phyloP scores from a whole-genome alignment of 2,888 invertebrate genomes.

The Dolichomitus sp. region DNA sequence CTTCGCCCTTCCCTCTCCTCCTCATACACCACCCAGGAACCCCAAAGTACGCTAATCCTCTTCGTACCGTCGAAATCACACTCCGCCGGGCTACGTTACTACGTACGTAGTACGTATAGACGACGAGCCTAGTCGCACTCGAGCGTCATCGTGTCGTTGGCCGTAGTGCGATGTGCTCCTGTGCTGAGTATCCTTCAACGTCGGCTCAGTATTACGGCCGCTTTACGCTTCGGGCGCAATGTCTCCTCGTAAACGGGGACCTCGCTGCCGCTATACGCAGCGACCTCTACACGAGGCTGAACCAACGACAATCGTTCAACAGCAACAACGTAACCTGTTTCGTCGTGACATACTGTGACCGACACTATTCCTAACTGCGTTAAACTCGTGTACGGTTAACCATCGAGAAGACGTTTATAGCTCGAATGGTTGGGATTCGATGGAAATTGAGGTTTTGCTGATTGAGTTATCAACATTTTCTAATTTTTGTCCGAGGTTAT shows the following conservation, averaged over 20 bases:
- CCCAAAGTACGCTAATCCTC: constrained; percentile 76
- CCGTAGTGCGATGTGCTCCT: neutral
- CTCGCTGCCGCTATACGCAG: neutral
- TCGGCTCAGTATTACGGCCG: constrained; percentile 66
- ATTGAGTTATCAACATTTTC: too few relatives aligned
- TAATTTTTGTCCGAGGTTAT: too few relatives aligned
- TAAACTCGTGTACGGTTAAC: neutral
- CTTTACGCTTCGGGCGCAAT: constrained; percentile 61
- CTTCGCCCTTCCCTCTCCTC: constrained; percentile 43
- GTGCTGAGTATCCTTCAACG: constrained; percentile 73
- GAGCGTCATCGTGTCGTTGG: constrained; percentile 34
- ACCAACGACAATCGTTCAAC: constrained; percentile 1
- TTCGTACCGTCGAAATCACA: constrained; percentile 75
- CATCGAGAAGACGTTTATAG: neutral
- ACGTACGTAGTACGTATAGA: constrained; percentile 4
- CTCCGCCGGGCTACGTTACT: constrained; percentile 49
- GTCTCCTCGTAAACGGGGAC: constrained; percentile 36
- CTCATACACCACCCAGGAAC: constrained; percentile 42
- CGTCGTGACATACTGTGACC: constrained; percentile 37
- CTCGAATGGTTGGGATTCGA: too few relatives aligned
- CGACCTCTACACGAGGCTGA: neutral
- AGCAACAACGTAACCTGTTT: constrained; percentile 41
- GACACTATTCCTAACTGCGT: neutral
- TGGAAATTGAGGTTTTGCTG: too few relatives aligned
- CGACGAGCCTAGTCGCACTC: constrained; percentile 42